phyloP scores from a whole-genome alignment of 2,797 vertebrate genomes.

The Tadarida brasiliensis region DNA sequence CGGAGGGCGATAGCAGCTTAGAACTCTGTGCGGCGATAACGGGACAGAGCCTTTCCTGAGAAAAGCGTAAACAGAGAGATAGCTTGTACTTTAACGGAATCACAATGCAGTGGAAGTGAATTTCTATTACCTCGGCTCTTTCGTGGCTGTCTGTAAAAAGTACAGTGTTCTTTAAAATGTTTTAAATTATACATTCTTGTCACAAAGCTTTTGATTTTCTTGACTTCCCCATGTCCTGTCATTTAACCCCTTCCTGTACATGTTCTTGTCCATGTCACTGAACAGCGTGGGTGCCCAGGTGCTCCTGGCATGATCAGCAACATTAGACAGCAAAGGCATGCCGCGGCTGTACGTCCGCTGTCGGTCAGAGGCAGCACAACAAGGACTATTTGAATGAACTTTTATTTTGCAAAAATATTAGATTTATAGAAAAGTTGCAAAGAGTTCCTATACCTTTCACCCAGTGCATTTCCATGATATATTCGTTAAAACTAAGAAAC shows the following conservation, averaged over 20 bases:
- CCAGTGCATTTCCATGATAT: background rate
- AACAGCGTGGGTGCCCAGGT: background rate
- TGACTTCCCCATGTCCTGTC: background rate
- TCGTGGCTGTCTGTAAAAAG: constrained; percentile 19
- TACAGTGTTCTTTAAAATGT: background rate
- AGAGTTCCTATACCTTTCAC: background rate
- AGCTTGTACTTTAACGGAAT: constrained; percentile 65
- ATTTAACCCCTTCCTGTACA: constrained; percentile 27
- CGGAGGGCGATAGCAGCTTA: constrained; percentile 48
- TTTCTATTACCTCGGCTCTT: constrained; percentile 56
- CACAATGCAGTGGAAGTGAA: constrained; percentile 28
- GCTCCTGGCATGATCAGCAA: background rate
- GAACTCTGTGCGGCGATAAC: background rate
- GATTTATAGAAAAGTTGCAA: background rate
- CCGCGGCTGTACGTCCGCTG: background rate
- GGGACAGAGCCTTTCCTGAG: constrained; percentile 46
- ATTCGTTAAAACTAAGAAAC: background rate
- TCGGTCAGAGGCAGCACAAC: background rate
- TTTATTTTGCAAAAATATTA: constrained; percentile 20
- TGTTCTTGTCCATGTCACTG: background rate
- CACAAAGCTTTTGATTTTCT: constrained; percentile 57
- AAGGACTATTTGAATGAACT: background rate
- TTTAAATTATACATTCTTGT: constrained; percentile 46
- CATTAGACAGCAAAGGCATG: background rate
- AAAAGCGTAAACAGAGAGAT: constrained; percentile 50